Base-by-base conservation (phyloP, 2,888 invertebrate genomes). In the Trichopoda pennipes region DNA sequence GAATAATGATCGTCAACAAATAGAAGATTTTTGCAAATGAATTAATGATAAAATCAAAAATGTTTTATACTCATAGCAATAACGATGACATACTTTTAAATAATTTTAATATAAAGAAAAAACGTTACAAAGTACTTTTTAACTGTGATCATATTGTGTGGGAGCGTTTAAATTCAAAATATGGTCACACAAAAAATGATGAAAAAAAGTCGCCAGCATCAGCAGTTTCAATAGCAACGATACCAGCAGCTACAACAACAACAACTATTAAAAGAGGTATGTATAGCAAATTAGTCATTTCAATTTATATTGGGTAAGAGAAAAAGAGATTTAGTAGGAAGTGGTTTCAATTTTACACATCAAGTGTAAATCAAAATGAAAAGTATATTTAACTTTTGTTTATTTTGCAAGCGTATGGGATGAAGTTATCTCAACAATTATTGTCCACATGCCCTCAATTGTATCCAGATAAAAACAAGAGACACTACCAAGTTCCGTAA, bases 101-200 rank as follows among this genome's bases (percentile, higher is more conserved):
- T 85, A 93, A 93, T 83, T 94, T 94, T 89, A 90, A 93, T 61
- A 92, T 93, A 77, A 92, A 93, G 84, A 94, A 93, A 87, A 94
- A 93, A 89, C 92, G 93, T 85, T 93, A 93, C 87, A 92, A 93
- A 81, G 94, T 94, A 17, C 93, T 94, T 89, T 93, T 94, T 85
- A 93, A 94, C 89, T 92, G 92, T 69, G 93, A 93, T 84, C 92
- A 92, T 72, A 90, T 94, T 77, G 93, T 93, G 61, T 94, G 94
- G 94, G 94, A 94, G 87, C 93, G 92, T 60, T 79, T 88, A 84
- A 84, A 89, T 68, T 84, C 51, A 12, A 85, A 84, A 60, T 72
- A 93, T 93, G 93, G 85, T 92, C 64, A 44, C 10, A 19, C n/a
- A 4, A 56, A 56, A 61, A 69, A 38, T 28, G 35, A 44, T 21